These are phyloP conservation scores for Macrotis lagotis DNA, from an alignment of 2,113 vertebrate genomes.

Conservation along the genomic window DNA sequence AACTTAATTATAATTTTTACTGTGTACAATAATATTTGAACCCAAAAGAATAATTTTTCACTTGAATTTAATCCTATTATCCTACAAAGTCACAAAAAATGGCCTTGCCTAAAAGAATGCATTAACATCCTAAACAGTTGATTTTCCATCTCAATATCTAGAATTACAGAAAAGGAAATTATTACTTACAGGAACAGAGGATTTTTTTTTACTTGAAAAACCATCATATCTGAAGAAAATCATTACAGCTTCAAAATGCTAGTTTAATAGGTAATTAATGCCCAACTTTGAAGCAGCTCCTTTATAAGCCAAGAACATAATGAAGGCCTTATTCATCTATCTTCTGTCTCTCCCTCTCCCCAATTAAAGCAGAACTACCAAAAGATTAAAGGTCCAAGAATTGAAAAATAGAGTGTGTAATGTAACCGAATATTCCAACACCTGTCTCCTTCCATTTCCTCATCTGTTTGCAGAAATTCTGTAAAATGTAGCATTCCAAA, in stretches of 20 bases:
- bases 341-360: slow-evolving; percentile 18
- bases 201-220: background rate
- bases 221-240: background rate
- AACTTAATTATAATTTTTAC: no score
- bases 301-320: background rate
- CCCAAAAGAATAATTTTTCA: background rate
- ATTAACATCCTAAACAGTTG: background rate
- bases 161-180: background rate
- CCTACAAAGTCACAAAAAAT: background rate
- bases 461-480: background rate
- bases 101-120: background rate
- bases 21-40: no score
- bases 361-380: background rate
- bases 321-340: background rate
- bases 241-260: background rate
- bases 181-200: background rate
- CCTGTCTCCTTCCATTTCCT: slow-evolving; percentile 26
- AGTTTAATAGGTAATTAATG: background rate
- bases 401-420: background rate
- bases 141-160: background rate
- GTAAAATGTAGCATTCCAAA: slow-evolving; percentile 27
- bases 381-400: background rate
- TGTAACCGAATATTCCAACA: background rate
- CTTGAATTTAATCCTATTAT: background rate
- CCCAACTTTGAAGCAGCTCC: background rate